Evolutionary conservation across 2,888 invertebrate species (phyloP).

Genomic region (Diarsia rubi): DNA sequence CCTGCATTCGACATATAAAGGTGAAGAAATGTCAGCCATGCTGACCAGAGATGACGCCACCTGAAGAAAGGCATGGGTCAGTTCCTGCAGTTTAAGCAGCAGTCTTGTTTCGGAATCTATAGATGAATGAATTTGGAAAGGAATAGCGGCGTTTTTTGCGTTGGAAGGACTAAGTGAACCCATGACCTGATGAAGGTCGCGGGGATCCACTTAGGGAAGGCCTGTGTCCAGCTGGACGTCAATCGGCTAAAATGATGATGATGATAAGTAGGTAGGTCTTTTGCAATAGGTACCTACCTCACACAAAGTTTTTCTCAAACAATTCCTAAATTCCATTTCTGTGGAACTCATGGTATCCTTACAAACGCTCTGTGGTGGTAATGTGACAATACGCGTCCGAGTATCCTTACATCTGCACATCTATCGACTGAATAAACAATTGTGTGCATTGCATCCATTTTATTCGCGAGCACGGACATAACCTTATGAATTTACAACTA

Average conservation of each 20-base stretch:
- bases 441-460: constrained; percentile 59
- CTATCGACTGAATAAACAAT: constrained; percentile 71
- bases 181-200: no score
- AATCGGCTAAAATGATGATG: no score
- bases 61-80: not conserved
- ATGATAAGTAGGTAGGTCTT: not conserved
- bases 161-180: no score
- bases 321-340: not conserved
- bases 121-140: not conserved
- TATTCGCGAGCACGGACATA: constrained; percentile 68
- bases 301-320: not conserved
- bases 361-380: constrained; percentile 44
- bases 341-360: constrained; percentile 48
- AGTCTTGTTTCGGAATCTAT: not conserved
- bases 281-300: no score
- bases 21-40: not conserved
- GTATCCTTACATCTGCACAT: constrained; percentile 62
- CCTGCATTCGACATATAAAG: not conserved
- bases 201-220: no score
- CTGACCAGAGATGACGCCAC: not conserved
- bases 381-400: constrained; percentile 60
- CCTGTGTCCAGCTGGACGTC: no score
- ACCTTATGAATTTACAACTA: constrained; percentile 68
- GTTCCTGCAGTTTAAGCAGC: not conserved
- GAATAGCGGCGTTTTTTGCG: not conserved